A percentile compares a stretch with the other conserved stretches of the same genome.
Conservation (phyloP, 2,888 invertebrate species). For the Dichetophora obliterata region DNA sequence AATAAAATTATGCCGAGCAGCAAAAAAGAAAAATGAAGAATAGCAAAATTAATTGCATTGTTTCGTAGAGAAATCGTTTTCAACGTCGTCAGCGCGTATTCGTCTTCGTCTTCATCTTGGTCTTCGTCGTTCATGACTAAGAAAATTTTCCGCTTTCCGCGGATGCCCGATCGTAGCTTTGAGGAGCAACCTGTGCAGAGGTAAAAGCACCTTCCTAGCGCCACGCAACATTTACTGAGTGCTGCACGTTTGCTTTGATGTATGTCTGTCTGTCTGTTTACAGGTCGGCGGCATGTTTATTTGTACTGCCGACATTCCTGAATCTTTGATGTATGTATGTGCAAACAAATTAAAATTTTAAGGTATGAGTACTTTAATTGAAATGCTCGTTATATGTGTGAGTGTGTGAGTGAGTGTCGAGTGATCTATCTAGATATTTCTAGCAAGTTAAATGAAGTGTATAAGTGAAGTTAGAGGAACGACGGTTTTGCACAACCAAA, state of each 20-base stretch:
- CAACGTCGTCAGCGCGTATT: background rate
- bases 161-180: background rate
- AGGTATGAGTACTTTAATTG: background rate
- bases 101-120: background rate
- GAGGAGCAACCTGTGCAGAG: too few relatives aligned
- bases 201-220: background rate
- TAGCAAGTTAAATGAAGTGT: background rate
- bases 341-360: background rate
- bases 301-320: background rate
- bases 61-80: conserved; percentile 6
- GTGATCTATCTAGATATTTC: background rate
- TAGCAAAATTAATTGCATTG: background rate
- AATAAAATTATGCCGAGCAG: background rate
- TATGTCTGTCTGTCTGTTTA: background rate
- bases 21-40: background rate
- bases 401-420: background rate
- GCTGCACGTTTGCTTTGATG: conserved; percentile 3
- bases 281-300: conserved; percentile 15
- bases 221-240: conserved; percentile 6
- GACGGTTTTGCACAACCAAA: background rate
- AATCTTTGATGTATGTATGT: background rate
- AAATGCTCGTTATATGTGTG: background rate
- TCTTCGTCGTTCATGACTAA: conserved; percentile 1
- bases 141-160: background rate
- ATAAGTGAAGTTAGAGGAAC: background rate